Base-by-base conservation (phyloP, 2,113 vertebrate species). In the Alouatta palliata region DNA sequence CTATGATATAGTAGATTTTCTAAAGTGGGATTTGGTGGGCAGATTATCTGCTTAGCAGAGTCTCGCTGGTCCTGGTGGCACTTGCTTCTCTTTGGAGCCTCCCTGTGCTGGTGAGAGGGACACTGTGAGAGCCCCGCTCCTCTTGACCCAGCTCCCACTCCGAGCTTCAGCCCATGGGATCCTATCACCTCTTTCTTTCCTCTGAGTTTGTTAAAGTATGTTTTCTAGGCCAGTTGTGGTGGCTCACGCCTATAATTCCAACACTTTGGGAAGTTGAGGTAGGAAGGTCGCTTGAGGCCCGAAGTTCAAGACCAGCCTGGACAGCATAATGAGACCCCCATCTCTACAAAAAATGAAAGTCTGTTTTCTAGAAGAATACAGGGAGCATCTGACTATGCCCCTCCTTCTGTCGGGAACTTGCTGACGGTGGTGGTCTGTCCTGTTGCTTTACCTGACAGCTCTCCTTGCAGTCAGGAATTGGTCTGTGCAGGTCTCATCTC, bases 401-500 rank as follows among this genome's bases (percentile, higher is more conserved):
- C 3, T 52, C 81, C 25, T 90, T 21, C 43, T 6, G 0, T 23
- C 82, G 0, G 43, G 30, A 96, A 21, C 54, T 35, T 81, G 30
- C 3, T 40, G 80, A 61, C 10, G 20, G 14, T 30, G 20, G 77
- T 66, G 5, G 14, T 64, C 76, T 58, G 43, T 30, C 23, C 54
- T 27, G 7, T 30, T 6, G 4, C 70, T 19, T 77, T 37, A n/a
- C 40, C 58, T 5, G 37, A 37, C 16, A 8, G 40, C 43, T 21
- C 14, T 43, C 45, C 61, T 64, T 14, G 6, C 9, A 35, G 35
- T 52, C 25, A 56, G 19, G 77, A 6, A 6, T 5, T 27, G 32
- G 5, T 21, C 16, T 0, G 0, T 5, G 11, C 1, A 4, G 19
- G 4, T 76, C 91, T 20, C 12, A 0, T 68, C 25, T 30, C 75